Percentiles rank a stretch among this genome's conserved stretches.
phyloP scores from a whole-genome alignment of 1,140 invertebrate species.

The Brachionus asplanchnoidis region DNA sequence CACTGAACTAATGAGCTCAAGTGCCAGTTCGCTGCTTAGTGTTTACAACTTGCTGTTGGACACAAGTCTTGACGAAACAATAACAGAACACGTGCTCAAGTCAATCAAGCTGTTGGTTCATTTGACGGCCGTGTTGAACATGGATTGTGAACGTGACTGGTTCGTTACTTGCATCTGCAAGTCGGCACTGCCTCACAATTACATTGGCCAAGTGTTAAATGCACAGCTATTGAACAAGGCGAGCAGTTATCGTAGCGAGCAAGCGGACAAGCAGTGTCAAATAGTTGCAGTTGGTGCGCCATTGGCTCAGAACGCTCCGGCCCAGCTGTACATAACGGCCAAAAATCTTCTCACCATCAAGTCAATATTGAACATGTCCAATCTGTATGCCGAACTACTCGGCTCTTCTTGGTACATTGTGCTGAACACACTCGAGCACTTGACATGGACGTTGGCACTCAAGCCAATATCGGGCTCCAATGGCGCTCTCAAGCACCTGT shows the following conservation, averaged over 20 bases:
- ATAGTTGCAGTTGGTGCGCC: constrained; percentile 16
- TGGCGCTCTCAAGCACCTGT: constrained; percentile 51
- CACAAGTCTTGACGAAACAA: constrained; percentile 78
- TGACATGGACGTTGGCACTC: constrained; percentile 94
- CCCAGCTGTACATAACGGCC: constrained; percentile 8
- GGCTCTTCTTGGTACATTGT: constrained; percentile 27
- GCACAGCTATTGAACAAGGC: not conserved
- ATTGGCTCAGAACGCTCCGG: not conserved
- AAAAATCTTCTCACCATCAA: constrained; percentile 39
- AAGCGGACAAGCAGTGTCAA: constrained; percentile 29
- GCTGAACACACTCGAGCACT: constrained; percentile 64
- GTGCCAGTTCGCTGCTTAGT: not conserved
- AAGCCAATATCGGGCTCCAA: constrained; percentile 77
- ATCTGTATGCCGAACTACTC: constrained; percentile 7
- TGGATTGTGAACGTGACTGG: constrained; percentile 75
- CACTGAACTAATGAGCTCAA: not conserved
- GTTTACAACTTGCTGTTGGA: constrained; percentile 28
- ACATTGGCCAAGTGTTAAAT: constrained; percentile 84
- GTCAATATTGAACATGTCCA: constrained; percentile 32
- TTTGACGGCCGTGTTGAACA: constrained; percentile 69
- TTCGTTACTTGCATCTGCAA: constrained; percentile 89
- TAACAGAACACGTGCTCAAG: constrained; percentile 79
- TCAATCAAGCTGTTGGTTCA: constrained; percentile 79
- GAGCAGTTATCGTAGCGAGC: not conserved
- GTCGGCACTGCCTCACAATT: constrained; percentile 86